Evolutionary conservation across 2,113 vertebrate species (phyloP).

Genomic region (Malurus elegans): DNA sequence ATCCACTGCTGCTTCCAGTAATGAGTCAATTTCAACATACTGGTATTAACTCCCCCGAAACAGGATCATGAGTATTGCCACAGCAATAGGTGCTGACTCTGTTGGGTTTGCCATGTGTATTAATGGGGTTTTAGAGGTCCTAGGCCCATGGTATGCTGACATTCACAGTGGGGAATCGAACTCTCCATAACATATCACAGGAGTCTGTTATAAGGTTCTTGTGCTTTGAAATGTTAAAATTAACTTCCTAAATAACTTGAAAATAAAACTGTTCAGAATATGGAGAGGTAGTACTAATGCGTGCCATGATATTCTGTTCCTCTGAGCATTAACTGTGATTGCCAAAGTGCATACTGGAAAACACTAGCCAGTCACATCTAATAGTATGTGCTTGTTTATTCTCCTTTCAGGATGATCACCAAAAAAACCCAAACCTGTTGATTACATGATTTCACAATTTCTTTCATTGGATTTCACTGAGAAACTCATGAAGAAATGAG

Average conservation of each 20-base stretch:
- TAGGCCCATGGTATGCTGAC: not conserved
- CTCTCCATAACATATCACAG: not conserved
- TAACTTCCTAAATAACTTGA: not conserved
- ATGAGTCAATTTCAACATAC: not conserved
- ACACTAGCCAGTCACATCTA: not conserved
- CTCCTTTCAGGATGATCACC: not conserved
- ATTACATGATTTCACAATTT: not conserved
- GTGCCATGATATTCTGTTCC: not conserved
- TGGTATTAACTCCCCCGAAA: not conserved
- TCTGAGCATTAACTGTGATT: slow-evolving; percentile 39
- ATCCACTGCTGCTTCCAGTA: not conserved
- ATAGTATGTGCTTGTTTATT: not conserved
- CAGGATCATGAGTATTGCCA: not conserved
- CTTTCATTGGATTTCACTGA: not conserved
- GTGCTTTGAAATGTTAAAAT: not conserved
- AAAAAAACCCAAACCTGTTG: not conserved
- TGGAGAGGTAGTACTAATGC: not conserved
- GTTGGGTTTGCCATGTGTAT: not conserved
- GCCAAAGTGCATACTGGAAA: not conserved
- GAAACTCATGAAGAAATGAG: not conserved
- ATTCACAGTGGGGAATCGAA: not conserved
- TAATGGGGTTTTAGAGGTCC: not conserved
- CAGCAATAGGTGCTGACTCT: not conserved
- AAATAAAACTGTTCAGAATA: slow-evolving; percentile 15
- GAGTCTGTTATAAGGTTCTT: not conserved